These are phyloP conservation scores for Lumbricus terrestris DNA, from an alignment of 2,888 invertebrate genomes.

Conservation along the genomic window DNA sequence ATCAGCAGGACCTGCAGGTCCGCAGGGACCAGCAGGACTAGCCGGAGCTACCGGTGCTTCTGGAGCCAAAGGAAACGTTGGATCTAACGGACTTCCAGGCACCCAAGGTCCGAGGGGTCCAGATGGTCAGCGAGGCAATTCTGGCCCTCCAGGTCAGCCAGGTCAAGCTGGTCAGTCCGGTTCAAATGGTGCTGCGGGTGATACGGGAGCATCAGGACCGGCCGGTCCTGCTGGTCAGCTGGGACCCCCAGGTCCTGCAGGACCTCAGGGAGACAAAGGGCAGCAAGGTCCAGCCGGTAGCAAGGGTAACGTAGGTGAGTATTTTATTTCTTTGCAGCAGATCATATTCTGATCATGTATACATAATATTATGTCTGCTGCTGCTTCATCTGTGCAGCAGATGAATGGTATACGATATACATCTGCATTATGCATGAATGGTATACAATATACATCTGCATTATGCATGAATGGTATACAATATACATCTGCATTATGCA, in stretches of 20 bases:
- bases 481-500: no score
- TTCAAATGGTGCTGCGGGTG: conserved; percentile 11
- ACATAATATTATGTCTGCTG: background rate
- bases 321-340: background rate
- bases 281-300: conserved; percentile 23
- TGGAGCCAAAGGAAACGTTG: background rate
- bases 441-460: no score
- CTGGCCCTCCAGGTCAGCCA: conserved; percentile 17
- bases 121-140: background rate
- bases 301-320: conserved; percentile 17
- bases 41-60: background rate
- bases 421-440: no score
- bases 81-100: conserved; percentile 14
- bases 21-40: background rate
- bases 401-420: no score
- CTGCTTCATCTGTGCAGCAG: background rate
- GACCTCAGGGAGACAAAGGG: conserved; percentile 25
- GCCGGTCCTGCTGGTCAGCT: conserved; percentile 22
- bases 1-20: conserved; percentile 24
- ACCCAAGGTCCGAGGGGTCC: background rate
- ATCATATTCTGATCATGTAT: background rate
- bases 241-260: conserved; percentile 26
- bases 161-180: conserved; percentile 19
- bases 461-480: no score
- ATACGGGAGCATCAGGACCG: conserved; percentile 22